Base-by-base conservation (phyloP, 2,113 vertebrate genomes). In the Colius striatus region DNA sequence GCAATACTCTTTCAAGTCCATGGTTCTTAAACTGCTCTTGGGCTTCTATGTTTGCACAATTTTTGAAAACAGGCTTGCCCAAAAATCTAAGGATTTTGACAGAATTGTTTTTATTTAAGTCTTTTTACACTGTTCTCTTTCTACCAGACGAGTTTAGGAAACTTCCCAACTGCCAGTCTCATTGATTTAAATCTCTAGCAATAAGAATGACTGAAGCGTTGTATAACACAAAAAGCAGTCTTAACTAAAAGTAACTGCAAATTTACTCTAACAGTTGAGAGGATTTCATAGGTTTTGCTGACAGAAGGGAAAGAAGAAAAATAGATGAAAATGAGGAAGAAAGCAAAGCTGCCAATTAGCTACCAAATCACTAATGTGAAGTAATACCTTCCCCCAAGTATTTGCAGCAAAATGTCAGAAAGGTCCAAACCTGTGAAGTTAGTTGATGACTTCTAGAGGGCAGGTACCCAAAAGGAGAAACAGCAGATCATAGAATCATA, bases 21-120 rank as follows among this genome's bases (percentile, higher is more conserved):
- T 86, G 80, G 84, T 73, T 97, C 92, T 96, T 95, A 71, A 97
- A 97, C 78, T 88, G 87, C 94, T 97, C 84, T 94, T 90, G 83
- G 89, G 63, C 51, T 93, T 94, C 93, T 94, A 13, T 84, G 84
- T 95, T 97, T 97, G 93, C 66, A 96, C 65, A 96, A 84, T 16
- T 97, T 84, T 97, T 94, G 90, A 97, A 97, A 95, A 96, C 14
- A 80, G 65, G 29, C 45, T 94, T 95, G 76, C 65, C 85, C 61
- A 86, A 96, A 96, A 97, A 81, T 84, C 55, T 77, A 81, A 90
- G 71, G 57, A 84, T 93, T 75, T 71, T 66, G 91, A 93, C 48
- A 94, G 76, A 95, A 92, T 45, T 91, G 50, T 34, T 95, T 95
- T 96, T 87, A 95, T 94, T 96, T 91, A 92, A 92, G 79, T 94